Evolutionary conservation across 1,140 invertebrate species (phyloP), one percentile per base, ranked within the genome.

Genomic region (Aphaenogaster ashmeadi): DNA sequence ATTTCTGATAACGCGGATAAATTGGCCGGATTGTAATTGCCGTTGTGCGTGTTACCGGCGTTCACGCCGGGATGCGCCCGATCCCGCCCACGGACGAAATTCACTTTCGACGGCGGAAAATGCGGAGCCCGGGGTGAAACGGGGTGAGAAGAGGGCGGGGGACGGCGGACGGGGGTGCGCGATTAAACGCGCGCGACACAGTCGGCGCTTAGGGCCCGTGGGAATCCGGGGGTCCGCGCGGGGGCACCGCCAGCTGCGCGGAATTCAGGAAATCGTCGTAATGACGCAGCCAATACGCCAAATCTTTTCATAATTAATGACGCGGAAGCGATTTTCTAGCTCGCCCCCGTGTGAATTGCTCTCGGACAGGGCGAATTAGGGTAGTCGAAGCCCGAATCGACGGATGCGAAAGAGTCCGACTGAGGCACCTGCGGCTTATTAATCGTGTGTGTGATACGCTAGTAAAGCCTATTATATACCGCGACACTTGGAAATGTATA

Each of bases 1-100:
- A 94, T 94, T 94, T 93, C 93, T 92, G 93, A 95, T 93, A 93
- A 90, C 87, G 56, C 87, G 89, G 87, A 93, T 95, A 95, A 95
- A 95, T 94, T 94, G 91, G 93, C 89, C 79, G 90, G 93, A 94
- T 94, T 94, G 93, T 95, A 95, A 95, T 95, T 95, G 95, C 94
- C 92, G 88, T 95, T 95, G 95, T 95, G 95, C 95, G 94, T 95
- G 95, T 94, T 89, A 78, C 79, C 71, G 84, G 54, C 75, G 54
- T 62, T 83, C 60, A 52, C 64, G 47, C 52, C 62, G 60, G 86
- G 89, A 90, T 79, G 89, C 88, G 77, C 87, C n/a, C 18, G 62
- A 41, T 77, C 27, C 36, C 71, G 58, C 58, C 38, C 15, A 60
- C 36, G 60, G 44, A 54, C 71, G 60, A 81, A 90, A 89, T 92